phyloP scores from a whole-genome alignment of 37 sponge, comb jelly and placozoan species.

The Oscarella lobularis region DNA sequence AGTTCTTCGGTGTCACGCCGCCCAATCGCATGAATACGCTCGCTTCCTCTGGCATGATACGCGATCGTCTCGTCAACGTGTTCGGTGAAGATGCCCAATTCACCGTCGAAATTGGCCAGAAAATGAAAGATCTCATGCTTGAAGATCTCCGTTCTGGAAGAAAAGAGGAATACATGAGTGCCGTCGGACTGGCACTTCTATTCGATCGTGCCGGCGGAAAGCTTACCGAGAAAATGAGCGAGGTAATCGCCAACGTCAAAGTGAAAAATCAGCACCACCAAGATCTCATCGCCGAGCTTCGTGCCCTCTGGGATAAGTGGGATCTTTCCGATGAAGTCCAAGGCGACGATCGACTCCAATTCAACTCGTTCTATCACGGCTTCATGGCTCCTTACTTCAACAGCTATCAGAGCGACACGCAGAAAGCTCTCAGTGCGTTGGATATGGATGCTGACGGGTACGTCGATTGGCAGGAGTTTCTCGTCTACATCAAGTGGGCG shows the following conservation, averaged over 20 bases:
- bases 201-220: constrained; percentile 31
- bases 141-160: constrained; percentile 14
- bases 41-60: constrained; percentile 19
- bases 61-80: not conserved
- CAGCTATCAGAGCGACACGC: no score
- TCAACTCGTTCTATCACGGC: no score
- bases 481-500: no score
- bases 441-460: no score
- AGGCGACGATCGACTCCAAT: no score
- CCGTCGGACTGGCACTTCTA: constrained; percentile 24
- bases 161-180: constrained; percentile 38
- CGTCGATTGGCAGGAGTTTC: no score
- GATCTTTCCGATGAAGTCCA: not conserved
- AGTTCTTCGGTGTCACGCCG: constrained; percentile 19
- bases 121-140: constrained; percentile 20
- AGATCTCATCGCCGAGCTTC: constrained; percentile 38
- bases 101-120: constrained; percentile 7
- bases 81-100: constrained; percentile 29
- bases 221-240: constrained; percentile 37
- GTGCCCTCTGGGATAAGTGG: constrained; percentile 63
- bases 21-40: constrained; percentile 27
- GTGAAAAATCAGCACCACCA: constrained; percentile 16
- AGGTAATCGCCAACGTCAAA: constrained; percentile 24
- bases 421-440: no score
- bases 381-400: no score